Evolutionary conservation across 2,797 vertebrate species (phyloP), one percentile per base, ranked within the genome.

Genomic region (Sternarchorhynchus goeldii): DNA sequence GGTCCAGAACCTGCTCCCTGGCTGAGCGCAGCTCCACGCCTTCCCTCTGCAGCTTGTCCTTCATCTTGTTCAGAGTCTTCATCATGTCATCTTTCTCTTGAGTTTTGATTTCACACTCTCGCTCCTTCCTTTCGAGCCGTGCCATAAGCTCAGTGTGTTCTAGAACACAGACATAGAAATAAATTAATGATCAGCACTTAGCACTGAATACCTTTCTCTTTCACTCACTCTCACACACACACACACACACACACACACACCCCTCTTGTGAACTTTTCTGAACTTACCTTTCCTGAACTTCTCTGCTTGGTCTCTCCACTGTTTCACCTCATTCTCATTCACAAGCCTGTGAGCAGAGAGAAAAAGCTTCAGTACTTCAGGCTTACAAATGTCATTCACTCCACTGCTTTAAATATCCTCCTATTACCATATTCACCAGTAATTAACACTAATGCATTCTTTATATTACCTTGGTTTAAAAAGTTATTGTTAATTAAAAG

Each of bases 41-140:
- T 90, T 98, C 96, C 1, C 95, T 95, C 89, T 97, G 96, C 55
- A 99, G 93, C 78, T 99, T 99, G 90, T 98, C 97, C 91, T 97
- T 99, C 97, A 99, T 99, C 91, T 98, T 99, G 87, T 99, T 99
- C 84, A 99, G 88, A 0, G 97, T 98, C 91, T 95, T 96, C 97
- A 99, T 99, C 97, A 99, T 99, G 64, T 98, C 97, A 2, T 99
- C 97, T 81, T 96, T 99, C 83, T 99, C 97, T 81, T 96, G 90
- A 0, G 96, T 97, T 90, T 99, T 99, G 6, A 94, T 96, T 29
- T 99, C 96, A 36, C 97, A 99, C 86, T 99, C 97, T 0, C 97
- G 85, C 81, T 99, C 97, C 84, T 97, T 99, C 88, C 92, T 94
- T 89, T 99, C 96, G 71, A 99, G 88, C 71, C 93, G 94, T 73